Conservation (phyloP, 2,888 invertebrate genomes). For the Stenodema calcarata region DNA sequence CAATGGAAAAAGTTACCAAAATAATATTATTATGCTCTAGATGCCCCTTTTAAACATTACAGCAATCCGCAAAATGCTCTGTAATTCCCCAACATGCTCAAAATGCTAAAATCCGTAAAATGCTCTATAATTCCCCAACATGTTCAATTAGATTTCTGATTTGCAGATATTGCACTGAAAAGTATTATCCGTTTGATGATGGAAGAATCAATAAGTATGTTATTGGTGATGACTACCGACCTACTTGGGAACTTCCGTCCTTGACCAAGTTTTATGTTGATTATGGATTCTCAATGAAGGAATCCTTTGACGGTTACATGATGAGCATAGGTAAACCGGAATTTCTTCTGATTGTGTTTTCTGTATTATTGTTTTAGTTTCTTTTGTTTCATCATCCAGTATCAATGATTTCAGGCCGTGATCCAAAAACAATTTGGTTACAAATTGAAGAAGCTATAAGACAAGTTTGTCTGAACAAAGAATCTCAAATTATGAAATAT, state of each 20-base stretch:
- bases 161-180: conserved; percentile 81
- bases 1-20: too few species aligned
- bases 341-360: neutral
- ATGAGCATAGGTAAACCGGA: conserved; percentile 61
- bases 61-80: too few species aligned
- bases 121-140: too few species aligned
- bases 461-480: conserved; percentile 73
- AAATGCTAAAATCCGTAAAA: too few species aligned
- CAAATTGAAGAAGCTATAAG: conserved; percentile 81
- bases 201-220: conserved; percentile 85
- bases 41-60: too few species aligned
- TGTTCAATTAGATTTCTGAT: conserved; percentile 57
- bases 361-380: neutral
- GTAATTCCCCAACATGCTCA: too few species aligned
- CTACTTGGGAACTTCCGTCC: conserved; percentile 90
- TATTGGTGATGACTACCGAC: conserved; percentile 91
- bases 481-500: conserved; percentile 71
- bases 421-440: conserved; percentile 78
- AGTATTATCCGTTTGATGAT: conserved; percentile 90
- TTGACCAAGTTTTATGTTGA: conserved; percentile 73
- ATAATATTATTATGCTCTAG: too few species aligned
- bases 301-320: conserved; percentile 81
- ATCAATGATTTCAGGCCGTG: conserved; percentile 65
- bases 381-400: neutral
- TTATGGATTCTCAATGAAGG: conserved; percentile 83